Evolutionary conservation across 2,888 invertebrate species (phyloP).

Genomic region (Eucera pruinosa): DNA sequence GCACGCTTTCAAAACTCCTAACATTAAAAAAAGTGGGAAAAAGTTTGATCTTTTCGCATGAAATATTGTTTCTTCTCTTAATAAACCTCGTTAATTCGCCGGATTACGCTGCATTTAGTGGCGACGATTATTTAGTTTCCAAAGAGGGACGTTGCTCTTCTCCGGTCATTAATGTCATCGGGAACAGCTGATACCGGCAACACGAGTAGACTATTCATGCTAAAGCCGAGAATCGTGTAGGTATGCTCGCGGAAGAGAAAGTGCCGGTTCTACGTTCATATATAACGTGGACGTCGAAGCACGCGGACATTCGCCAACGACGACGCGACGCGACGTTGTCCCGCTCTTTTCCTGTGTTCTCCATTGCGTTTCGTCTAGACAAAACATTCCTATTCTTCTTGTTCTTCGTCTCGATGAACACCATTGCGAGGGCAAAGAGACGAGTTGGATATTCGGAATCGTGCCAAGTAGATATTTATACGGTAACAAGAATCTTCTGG

Average conservation of each 20-base stretch:
- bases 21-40: too few species aligned
- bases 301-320: slow-evolving; percentile 44
- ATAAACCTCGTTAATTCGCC: background rate
- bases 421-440: slow-evolving; percentile 35
- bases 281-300: slow-evolving; percentile 40
- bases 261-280: slow-evolving; percentile 40
- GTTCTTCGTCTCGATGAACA: slow-evolving; percentile 38
- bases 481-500: slow-evolving; percentile 48
- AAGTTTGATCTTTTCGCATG: too few species aligned
- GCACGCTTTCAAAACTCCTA: too few species aligned
- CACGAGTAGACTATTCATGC: slow-evolving; percentile 42
- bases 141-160: slow-evolving; percentile 26
- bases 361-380: slow-evolving; percentile 61
- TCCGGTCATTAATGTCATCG: slow-evolving; percentile 57
- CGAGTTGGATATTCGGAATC: slow-evolving; percentile 56
- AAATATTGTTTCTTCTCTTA: too few species aligned
- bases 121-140: background rate
- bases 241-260: slow-evolving; percentile 64
- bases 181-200: slow-evolving; percentile 56
- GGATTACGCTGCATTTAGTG: background rate
- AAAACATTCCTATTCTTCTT: slow-evolving; percentile 56
- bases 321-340: background rate
- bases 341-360: slow-evolving; percentile 49
- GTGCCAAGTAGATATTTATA: slow-evolving; percentile 69
- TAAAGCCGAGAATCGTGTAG: slow-evolving; percentile 44